phyloP scores from a whole-genome alignment of 2,113 vertebrate species.

The Aplodontia rufa region DNA sequence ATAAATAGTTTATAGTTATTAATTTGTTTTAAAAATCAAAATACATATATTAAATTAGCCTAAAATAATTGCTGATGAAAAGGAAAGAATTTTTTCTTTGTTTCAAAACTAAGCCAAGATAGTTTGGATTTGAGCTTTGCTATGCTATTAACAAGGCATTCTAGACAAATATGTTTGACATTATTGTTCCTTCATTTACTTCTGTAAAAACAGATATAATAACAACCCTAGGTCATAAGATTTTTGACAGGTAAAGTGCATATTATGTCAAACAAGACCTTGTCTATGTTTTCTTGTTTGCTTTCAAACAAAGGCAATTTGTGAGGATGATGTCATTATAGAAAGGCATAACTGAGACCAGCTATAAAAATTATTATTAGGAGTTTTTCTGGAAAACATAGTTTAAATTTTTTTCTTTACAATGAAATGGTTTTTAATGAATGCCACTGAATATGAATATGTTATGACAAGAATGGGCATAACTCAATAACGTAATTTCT shows the following conservation, averaged over 20 bases:
- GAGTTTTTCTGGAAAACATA: background rate
- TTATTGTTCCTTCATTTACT: background rate
- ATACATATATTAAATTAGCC: background rate
- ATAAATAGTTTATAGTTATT: background rate
- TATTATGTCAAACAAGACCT: background rate
- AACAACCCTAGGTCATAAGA: background rate
- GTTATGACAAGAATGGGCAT: conserved; percentile 7
- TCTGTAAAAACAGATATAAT: background rate
- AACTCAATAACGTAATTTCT: conserved; percentile 24
- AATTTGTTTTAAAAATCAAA: background rate
- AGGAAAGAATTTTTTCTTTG: background rate
- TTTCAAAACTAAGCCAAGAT: background rate
- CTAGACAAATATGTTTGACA: background rate
- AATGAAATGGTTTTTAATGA: conserved; percentile 4
- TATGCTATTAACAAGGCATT: background rate
- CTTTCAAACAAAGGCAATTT: background rate
- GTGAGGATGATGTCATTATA: background rate
- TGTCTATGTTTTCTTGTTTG: background rate
- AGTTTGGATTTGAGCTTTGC: background rate
- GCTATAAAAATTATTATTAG: background rate
- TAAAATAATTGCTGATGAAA: background rate
- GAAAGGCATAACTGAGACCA: background rate
- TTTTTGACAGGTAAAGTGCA: background rate
- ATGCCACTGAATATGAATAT: conserved; percentile 17
- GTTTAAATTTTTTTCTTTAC: conserved; percentile 16